These are phyloP conservation scores for Pemphredon lugubris DNA, from an alignment of 2,888 invertebrate genomes.

Conservation along the genomic window DNA sequence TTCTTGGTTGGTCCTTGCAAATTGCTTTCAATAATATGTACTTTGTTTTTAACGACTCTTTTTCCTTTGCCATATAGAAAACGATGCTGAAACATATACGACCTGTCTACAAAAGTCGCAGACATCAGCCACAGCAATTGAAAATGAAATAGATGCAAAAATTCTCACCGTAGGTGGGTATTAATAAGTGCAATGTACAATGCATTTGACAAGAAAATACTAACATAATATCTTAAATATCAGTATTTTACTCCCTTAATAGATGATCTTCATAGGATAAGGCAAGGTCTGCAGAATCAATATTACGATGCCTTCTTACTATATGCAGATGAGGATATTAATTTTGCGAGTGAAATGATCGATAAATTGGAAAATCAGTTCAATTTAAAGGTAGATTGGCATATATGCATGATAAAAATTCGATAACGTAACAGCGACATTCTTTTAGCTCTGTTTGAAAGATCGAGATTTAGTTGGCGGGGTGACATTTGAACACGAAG, in stretches of 20 bases:
- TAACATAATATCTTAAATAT: too few species aligned
- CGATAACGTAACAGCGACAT: too few species aligned
- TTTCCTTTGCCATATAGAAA: conserved; percentile 63
- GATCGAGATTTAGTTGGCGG: conserved; percentile 89
- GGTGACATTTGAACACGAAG: conserved; percentile 87
- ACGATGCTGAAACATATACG: conserved; percentile 73
- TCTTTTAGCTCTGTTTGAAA: conserved; percentile 87
- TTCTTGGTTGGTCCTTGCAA: conserved; percentile 81
- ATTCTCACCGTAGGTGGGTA: conserved; percentile 75
- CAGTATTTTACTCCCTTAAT: conserved; percentile 44
- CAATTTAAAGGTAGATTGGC: conserved; percentile 86
- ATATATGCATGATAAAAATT: too few species aligned
- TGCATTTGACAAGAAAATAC: neutral
- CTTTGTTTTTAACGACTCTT: conserved; percentile 28
- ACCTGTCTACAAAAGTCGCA: conserved; percentile 64
- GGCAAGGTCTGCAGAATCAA: conserved; percentile 83
- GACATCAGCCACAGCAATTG: conserved; percentile 59
- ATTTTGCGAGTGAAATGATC: conserved; percentile 86
- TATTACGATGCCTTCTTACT: conserved; percentile 91
- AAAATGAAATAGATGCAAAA: conserved; percentile 67
- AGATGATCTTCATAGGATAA: conserved; percentile 83
- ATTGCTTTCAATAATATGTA: neutral
- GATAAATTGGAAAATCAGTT: conserved; percentile 84
- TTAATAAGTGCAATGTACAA: neutral
- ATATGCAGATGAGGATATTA: conserved; percentile 88